Evolutionary conservation across 1,140 invertebrate genomes (phyloP).

Genomic region (Trypoxylus dichotomus): DNA sequence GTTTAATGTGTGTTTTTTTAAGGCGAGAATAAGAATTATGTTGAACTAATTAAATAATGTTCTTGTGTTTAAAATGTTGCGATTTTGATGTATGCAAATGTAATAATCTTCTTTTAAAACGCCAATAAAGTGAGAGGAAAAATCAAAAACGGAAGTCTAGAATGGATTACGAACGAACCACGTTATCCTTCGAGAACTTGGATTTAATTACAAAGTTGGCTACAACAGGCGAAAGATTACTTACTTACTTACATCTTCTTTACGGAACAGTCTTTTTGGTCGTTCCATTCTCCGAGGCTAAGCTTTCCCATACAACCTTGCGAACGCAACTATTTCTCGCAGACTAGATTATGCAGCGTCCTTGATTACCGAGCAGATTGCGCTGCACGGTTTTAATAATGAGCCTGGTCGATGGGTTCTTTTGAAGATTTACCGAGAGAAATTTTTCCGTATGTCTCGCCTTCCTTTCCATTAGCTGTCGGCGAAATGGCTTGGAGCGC

Average conservation of each 20-base stretch:
- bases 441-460: not conserved
- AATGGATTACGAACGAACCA: not conserved
- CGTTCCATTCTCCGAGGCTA: too few species aligned
- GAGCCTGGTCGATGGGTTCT: not conserved
- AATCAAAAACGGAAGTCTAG: not conserved
- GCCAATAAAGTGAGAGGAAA: too few species aligned
- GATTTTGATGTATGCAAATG: too few species aligned
- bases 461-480: slow-evolving; percentile 12
- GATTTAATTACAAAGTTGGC: not conserved
- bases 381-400: not conserved
- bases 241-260: too few species aligned
- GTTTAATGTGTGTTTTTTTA: not conserved
- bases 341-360: not conserved
- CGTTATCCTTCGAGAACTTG: not conserved
- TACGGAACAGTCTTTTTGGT: too few species aligned
- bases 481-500: not conserved
- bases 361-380: not conserved
- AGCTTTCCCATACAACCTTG: too few species aligned
- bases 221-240: not conserved
- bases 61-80: too few species aligned
- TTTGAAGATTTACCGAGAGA: not conserved
- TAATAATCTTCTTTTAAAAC: too few species aligned
- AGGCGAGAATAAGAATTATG: not conserved
- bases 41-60: not conserved
- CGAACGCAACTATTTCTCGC: too few species aligned